These are phyloP conservation scores for Phallusia fumigata DNA, from an alignment of 23 tunicate genomes.

Conservation along the genomic window DNA sequence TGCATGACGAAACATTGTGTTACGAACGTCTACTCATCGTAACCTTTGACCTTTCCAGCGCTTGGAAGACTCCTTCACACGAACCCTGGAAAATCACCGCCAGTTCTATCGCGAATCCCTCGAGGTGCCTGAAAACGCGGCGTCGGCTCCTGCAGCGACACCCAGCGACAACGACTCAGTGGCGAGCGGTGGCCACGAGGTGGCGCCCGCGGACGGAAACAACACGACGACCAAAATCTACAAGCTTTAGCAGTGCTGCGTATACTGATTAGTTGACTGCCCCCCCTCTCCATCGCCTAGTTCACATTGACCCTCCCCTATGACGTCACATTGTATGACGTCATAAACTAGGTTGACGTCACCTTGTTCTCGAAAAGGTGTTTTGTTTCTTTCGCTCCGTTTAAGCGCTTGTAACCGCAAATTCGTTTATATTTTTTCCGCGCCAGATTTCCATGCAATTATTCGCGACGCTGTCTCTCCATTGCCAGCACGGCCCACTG, in stretches of 20 bases:
- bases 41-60: constrained; percentile 23
- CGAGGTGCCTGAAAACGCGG: neutral
- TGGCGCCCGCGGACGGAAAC: neutral
- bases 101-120: constrained; percentile 28
- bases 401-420: no score
- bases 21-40: neutral
- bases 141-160: neutral
- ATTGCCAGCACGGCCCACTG: no score
- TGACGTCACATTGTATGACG: no score
- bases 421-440: no score
- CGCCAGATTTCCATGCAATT: no score
- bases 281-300: no score
- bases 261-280: neutral
- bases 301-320: no score
- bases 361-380: no score
- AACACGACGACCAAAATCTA: constrained; percentile 4
- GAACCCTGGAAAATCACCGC: constrained; percentile 43
- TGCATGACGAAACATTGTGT: neutral
- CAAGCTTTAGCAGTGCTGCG: constrained; percentile 14
- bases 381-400: no score
- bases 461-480: no score
- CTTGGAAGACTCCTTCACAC: constrained; percentile 50
- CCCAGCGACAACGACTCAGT: constrained; percentile 12
- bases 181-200: neutral
- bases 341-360: no score